Evolutionary conservation across 2,888 invertebrate species (phyloP), one percentile per base, ranked within the genome.

Genomic region (Drosophila rellima): DNA sequence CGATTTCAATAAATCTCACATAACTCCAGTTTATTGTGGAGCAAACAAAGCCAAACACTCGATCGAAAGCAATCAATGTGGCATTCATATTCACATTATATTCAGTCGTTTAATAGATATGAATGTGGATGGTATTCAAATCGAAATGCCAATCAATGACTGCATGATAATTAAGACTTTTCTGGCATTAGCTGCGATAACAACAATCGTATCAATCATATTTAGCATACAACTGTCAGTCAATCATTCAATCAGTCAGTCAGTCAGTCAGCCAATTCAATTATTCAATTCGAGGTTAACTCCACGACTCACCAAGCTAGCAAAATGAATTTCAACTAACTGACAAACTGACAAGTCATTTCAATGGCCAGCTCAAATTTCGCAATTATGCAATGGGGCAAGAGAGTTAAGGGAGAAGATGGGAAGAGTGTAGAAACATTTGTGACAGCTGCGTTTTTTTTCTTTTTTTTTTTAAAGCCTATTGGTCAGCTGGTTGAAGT

Each of bases 141-240:
- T 59, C 51, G 42, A 52, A 59, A 63, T 68, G 69, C 63, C 42
- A 75, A 79, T 75, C 75, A 75, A 70, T 37, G 63, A 18, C 61
- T 51, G 40, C 63, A 62, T 70, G 77, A 76, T 74, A 74, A 69
- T 78, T 63, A 62, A 50, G 44, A 48, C 17, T 63, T 37, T 65
- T 52, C 51, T 54, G 75, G 76, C 80, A 75, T 74, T 79, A 75
- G 47, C 69, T 15, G 42, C 39, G 33, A 54, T 47, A 44, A 47
- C 40, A 54, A 75, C 70, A 76, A 77, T 68, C 56, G 54, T 75
- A 89, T 84, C 90, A 89, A 84, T 84, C 90, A 84, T 87, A 74
- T 89, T 84, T 84, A 82, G 80, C 88, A 88, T 73, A 89, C 64
- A 83, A 83, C 73, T 89, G 88, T 74, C 76, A 56, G 50, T 64